Percentiles rank a stretch among this genome's conserved stretches.
Evolutionary conservation across 2,113 vertebrate species (phyloP).

Genomic region (Bubo bubo): DNA sequence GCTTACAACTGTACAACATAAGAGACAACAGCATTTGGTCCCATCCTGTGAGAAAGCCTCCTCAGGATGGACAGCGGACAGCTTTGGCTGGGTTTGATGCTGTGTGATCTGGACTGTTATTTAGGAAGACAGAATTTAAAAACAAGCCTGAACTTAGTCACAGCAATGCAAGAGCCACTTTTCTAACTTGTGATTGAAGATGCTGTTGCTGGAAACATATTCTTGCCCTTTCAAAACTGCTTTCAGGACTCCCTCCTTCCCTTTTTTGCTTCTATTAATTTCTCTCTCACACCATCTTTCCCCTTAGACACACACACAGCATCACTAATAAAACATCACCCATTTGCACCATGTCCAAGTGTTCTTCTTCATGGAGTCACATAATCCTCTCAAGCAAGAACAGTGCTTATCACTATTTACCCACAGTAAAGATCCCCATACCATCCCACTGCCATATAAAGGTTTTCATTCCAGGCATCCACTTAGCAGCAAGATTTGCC

Average conservation of each 20-base stretch:
- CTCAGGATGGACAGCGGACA: background rate
- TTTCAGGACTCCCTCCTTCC: background rate
- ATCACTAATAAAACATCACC: background rate
- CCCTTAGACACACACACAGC: background rate
- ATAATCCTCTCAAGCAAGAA: background rate
- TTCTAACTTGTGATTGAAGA: background rate
- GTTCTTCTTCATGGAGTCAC: background rate
- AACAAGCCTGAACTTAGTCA: background rate
- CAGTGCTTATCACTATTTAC: background rate
- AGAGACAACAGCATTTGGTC: background rate
- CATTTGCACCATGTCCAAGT: background rate
- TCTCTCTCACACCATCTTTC: background rate
- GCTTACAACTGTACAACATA: background rate
- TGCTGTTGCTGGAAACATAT: background rate
- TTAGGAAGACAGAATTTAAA: background rate
- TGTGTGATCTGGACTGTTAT: background rate
- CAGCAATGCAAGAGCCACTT: background rate
- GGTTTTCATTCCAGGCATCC: background rate
- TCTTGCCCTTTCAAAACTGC: background rate
- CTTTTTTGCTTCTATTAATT: background rate
- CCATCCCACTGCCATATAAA: background rate
- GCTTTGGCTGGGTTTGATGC: background rate
- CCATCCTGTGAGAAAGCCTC: background rate
- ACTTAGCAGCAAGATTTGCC: background rate
- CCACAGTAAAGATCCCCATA: background rate